Evolutionary conservation across 2,888 invertebrate species (phyloP), one percentile per base, ranked within the genome.

Genomic region (Danaus chrysippus): DNA sequence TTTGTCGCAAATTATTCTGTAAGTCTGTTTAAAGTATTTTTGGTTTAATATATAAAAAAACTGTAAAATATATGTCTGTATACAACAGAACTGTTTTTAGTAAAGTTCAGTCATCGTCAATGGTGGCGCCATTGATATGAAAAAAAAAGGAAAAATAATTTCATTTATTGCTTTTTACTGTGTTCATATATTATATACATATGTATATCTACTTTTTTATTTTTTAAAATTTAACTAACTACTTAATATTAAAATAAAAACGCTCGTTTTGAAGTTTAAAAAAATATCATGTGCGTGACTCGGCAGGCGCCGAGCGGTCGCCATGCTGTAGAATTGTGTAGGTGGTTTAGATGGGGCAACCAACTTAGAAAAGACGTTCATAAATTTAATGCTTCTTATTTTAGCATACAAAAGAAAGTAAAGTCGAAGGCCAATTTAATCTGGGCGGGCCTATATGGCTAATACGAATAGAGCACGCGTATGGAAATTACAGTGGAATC

Each of bases 401-500:
- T 56, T 56, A 64, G 59, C 59, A 56, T 58, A 67, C 34, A 60
- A 73, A 74, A 73, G 65, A 62, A 66, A 61, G 62, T 54, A 61
- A 58, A 61, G 46, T 54, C 46, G 42, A 54, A 57, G 81, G 41
- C 75, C 81, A 66, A 58, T 13, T 66, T 70, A 71, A 46, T 49
- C 68, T 85, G 84, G 88, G 79, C 76, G 76, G 77, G 74, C 79
- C 80, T 84, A 83, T 86, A 83, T 86, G 82, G 87, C 84, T 88
- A 88, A 89, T 89, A 86, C 83, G 86, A 85, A 78, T 83, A 79
- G 83, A 86, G 79, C 88, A 88, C 87, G 88, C 87, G 87, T 90
- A 90, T 88, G 90, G 87, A 90, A 90, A 90, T 90, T 87, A 87
- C 86, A 82, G 83, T 83, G 78, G 79, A 89, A 90, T 90, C 89